These are phyloP conservation scores for Hystrix brachyura DNA, from an alignment of 2,113 vertebrate species.

Conservation along the genomic window DNA sequence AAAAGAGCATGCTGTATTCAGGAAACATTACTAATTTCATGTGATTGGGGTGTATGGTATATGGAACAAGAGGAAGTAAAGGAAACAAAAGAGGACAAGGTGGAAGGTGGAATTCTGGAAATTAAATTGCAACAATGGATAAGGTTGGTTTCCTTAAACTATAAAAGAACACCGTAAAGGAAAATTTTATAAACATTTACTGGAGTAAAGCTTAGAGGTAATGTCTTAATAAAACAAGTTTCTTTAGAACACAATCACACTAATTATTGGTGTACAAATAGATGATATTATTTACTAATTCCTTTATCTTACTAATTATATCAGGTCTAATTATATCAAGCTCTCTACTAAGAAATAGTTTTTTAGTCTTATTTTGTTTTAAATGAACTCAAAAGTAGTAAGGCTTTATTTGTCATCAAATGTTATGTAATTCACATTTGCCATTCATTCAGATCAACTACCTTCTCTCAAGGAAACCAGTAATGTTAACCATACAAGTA, in stretches of 20 bases:
- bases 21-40: background rate
- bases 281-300: constrained; percentile 4
- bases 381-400: background rate
- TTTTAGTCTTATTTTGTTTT: background rate
- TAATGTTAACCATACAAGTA: background rate
- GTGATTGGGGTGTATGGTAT: background rate
- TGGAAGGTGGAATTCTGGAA: background rate
- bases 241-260: constrained; percentile 47
- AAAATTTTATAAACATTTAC: background rate
- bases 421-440: constrained; percentile 26
- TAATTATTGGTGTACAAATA: background rate
- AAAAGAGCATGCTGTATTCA: background rate
- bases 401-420: background rate
- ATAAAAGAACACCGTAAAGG: background rate
- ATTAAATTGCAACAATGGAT: background rate
- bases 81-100: background rate
- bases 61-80: background rate
- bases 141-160: background rate
- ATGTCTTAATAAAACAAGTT: constrained; percentile 4
- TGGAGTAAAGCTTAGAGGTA: background rate
- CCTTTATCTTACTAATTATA: background rate
- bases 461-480: background rate
- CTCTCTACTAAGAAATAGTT: background rate
- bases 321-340: background rate
- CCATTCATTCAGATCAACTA: constrained; percentile 37